A percentile compares a stretch with the other conserved stretches of the same genome.
phyloP scores from a whole-genome alignment of 2,888 invertebrate species.

The Eueremaeus valkanovi region DNA sequence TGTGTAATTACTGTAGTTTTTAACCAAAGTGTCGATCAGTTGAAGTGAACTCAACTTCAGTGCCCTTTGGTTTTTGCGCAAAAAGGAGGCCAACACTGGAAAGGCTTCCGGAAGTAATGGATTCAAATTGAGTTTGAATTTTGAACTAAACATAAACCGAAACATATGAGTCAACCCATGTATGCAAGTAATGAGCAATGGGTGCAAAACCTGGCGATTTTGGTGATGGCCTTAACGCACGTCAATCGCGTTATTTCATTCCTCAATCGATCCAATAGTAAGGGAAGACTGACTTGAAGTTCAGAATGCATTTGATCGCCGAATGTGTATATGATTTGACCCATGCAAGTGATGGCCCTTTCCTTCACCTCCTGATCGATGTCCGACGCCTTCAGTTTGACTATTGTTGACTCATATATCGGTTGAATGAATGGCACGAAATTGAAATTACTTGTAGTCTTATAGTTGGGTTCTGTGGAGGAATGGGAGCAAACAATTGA shows the following conservation, averaged over 20 bases:
- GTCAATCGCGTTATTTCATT: constrained; percentile 97
- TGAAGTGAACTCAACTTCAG: constrained; percentile 84
- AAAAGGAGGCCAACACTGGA: constrained; percentile 85
- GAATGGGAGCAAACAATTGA: no score
- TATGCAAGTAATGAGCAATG: constrained; percentile 42
- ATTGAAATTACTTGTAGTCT: constrained; percentile 60
- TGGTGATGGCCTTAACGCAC: constrained; percentile 90
- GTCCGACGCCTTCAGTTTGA: constrained; percentile 84
- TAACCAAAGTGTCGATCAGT: constrained; percentile 81
- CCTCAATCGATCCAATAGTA: constrained; percentile 87
- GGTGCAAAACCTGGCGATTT: constrained; percentile 67
- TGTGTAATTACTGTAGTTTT: constrained; percentile 63
- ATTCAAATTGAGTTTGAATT: constrained; percentile 73
- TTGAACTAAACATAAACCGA: constrained; percentile 57
- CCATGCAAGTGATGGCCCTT: constrained; percentile 93
- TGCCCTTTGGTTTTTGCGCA: constrained; percentile 93
- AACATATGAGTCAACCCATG: constrained; percentile 14
- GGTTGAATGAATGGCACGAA: constrained; percentile 70
- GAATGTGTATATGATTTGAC: constrained; percentile 85
- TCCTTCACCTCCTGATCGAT: constrained; percentile 99
- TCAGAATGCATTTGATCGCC: constrained; percentile 76
- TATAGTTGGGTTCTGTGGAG: constrained; percentile 44
- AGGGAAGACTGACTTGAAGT: constrained; percentile 78
- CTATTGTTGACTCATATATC: constrained; percentile 73
- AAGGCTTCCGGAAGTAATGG: constrained; percentile 81